These are phyloP conservation scores for Cololabis saira DNA, from an alignment of 2,113 vertebrate genomes.

Conservation along the genomic window DNA sequence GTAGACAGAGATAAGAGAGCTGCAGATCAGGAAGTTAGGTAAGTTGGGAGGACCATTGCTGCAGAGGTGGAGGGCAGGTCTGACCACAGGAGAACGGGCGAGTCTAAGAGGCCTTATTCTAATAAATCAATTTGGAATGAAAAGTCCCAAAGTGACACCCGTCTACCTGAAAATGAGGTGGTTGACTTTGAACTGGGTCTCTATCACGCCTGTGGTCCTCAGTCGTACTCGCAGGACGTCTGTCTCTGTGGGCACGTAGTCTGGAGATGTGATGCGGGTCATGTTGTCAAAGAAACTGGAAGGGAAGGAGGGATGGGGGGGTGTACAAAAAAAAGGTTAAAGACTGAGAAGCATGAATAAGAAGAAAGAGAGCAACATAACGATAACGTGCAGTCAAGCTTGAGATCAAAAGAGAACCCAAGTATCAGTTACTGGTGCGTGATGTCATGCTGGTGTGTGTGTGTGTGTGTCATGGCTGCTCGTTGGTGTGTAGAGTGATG, in stretches of 20 bases:
- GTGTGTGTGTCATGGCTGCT: slow-evolving; percentile 4
- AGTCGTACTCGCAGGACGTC: slow-evolving; percentile 81
- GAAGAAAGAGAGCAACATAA: not conserved
- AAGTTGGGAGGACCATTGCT: not conserved
- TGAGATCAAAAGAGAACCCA: slow-evolving; percentile 62
- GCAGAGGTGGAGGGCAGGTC: too few relatives aligned
- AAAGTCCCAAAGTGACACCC: not conserved
- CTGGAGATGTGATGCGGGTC: slow-evolving; percentile 70
- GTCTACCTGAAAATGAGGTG: slow-evolving; percentile 82
- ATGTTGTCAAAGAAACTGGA: slow-evolving; percentile 81
- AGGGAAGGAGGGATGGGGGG: not conserved
- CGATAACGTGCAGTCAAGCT: slow-evolving; percentile 48
- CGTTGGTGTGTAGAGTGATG: slow-evolving; percentile 55
- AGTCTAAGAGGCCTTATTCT: too few relatives aligned
- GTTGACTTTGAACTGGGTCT: slow-evolving; percentile 83
- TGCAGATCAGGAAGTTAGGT: slow-evolving; percentile 16
- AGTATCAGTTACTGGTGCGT: slow-evolving; percentile 21
- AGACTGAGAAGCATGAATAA: not conserved
- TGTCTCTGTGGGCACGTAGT: slow-evolving; percentile 79
- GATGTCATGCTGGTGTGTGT: slow-evolving; percentile 11
- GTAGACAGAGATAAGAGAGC: slow-evolving; percentile 56
- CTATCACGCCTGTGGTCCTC: slow-evolving; percentile 81
- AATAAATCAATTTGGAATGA: too few relatives aligned
- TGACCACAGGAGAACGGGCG: too few relatives aligned
- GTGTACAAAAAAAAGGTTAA: slow-evolving; percentile 11